A percentile compares a stretch with the other conserved stretches of the same genome.
These are phyloP conservation scores for Brachyrhaphis roseni DNA, from an alignment of 2,797 vertebrate genomes.

Conservation along the genomic window DNA sequence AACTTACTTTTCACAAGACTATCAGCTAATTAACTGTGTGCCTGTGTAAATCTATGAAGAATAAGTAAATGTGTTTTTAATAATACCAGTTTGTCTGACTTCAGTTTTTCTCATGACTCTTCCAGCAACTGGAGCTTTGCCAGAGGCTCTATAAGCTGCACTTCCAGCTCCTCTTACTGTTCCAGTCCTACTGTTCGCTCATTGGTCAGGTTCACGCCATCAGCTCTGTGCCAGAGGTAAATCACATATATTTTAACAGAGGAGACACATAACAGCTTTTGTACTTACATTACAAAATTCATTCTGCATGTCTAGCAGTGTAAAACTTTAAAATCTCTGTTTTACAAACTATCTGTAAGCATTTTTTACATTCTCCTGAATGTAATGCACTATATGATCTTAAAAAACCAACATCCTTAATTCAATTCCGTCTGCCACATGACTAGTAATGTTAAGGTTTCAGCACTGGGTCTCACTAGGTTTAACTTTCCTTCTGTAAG, in stretches of 20 bases:
- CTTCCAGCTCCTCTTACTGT: slow-evolving; percentile 97
- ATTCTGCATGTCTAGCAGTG: not conserved
- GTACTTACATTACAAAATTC: not conserved
- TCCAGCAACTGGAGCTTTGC: slow-evolving; percentile 97
- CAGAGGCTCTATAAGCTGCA: slow-evolving; percentile 98
- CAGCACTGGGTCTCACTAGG: not conserved
- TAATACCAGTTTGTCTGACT: not conserved
- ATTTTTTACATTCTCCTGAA: no score
- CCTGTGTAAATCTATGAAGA: slow-evolving; percentile 17
- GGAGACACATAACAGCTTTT: not conserved
- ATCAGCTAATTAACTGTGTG: slow-evolving; percentile 18
- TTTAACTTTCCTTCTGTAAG: slow-evolving; percentile 2
- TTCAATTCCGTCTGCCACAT: no score
- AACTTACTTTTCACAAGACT: slow-evolving; percentile 23
- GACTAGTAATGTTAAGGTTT: slow-evolving; percentile 1
- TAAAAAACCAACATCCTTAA: no score
- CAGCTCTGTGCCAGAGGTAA: slow-evolving; percentile 96
- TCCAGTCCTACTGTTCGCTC: slow-evolving; percentile 99
- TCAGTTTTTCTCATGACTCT: slow-evolving; percentile 50
- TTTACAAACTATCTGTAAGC: not conserved
- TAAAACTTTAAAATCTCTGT: not conserved
- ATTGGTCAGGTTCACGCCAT: slow-evolving; percentile 96
- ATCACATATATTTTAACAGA: slow-evolving; percentile 27
- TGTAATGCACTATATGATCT: no score
- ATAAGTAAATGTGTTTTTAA: not conserved